Evolutionary conservation across 2,797 vertebrate species (phyloP), one percentile per base, ranked within the genome.

Genomic region (Remorina albescens): DNA sequence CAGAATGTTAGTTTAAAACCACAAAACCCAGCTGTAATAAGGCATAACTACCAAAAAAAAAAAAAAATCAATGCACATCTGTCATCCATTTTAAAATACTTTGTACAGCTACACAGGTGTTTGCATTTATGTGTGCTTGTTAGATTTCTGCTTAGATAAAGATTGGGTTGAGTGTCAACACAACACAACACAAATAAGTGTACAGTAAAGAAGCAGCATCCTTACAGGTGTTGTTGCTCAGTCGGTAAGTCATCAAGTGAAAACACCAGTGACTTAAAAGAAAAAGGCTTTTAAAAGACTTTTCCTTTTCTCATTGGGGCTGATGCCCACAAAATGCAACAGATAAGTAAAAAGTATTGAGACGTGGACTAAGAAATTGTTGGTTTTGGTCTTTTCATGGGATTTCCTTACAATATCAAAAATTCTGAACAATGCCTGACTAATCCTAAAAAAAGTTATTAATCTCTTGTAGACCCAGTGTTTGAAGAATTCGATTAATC

Each of bases 371-470:
- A 30, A 49, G 12, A 49, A 28, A 28, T 50, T 25, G 15, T 51
- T 51, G 25, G 25, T 50, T 26, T 26, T 16, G 49, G 25, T 51
- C 13, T 51, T 51, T 51, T 15, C 15, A 19, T 41, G 23, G 34
- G 23, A 63, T 42, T 44, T 26, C 8, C 10, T 28, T 26, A 46
- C 10, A 11, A 21, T 32, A 23, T 6, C 11, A 54, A 25, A 56
- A 59, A 47, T 26, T 28, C 5, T 56, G 8, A 63, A 47, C 34
- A 21, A 28, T 12, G 8, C 21, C 41, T 36, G 30, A 1, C 23
- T 36, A 44, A 66, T 74, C 36, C 26, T 53, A 51, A 28, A 36
- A 28, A 36, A 59, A 57, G 26, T 41, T 6, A 23, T 18, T 47
- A 23, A 59, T 65, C 41, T 56, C 26, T 56, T 41, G 10, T 56